Conservation (phyloP, 2,888 invertebrate species). For the Ormyrus nitidulus region DNA sequence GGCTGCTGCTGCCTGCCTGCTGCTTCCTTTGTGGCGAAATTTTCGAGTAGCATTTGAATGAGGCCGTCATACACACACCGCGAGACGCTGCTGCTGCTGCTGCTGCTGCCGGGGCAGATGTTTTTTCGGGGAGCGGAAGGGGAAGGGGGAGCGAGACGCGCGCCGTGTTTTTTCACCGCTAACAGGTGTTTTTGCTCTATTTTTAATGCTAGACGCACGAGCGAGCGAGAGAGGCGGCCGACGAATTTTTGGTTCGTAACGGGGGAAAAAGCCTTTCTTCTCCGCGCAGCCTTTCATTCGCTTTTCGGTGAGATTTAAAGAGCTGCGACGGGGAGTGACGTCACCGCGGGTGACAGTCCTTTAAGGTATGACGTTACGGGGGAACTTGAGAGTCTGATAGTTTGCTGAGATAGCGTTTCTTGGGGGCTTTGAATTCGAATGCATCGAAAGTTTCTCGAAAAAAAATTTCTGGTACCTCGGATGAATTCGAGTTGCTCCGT, state of each 20-base stretch:
- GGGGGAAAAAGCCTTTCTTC: neutral
- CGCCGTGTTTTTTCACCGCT: conserved; percentile 13
- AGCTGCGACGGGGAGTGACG: too few relatives aligned
- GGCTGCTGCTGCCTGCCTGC: neutral
- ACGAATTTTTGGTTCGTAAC: too few relatives aligned
- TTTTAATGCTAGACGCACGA: neutral
- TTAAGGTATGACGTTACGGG: too few relatives aligned
- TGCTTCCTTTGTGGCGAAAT: conserved; percentile 4
- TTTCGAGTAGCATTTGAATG: conserved; percentile 8
- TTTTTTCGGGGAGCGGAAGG: neutral
- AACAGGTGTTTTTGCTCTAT: conserved; percentile 28
- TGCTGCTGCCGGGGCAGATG: neutral
- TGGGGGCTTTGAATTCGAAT: too few relatives aligned
- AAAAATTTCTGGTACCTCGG: too few relatives aligned
- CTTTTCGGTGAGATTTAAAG: neutral
- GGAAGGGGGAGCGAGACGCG: neutral
- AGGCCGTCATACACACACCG: neutral
- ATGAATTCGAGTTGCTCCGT: too few relatives aligned
- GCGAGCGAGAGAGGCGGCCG: neutral
- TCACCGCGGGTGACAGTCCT: too few relatives aligned
- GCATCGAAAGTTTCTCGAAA: too few relatives aligned
- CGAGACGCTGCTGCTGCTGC: neutral
- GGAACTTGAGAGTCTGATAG: too few relatives aligned
- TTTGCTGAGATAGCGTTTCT: too few relatives aligned
- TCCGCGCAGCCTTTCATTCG: neutral